Base-by-base conservation (phyloP, 2,888 invertebrate genomes). In the Dioctria linearis region DNA sequence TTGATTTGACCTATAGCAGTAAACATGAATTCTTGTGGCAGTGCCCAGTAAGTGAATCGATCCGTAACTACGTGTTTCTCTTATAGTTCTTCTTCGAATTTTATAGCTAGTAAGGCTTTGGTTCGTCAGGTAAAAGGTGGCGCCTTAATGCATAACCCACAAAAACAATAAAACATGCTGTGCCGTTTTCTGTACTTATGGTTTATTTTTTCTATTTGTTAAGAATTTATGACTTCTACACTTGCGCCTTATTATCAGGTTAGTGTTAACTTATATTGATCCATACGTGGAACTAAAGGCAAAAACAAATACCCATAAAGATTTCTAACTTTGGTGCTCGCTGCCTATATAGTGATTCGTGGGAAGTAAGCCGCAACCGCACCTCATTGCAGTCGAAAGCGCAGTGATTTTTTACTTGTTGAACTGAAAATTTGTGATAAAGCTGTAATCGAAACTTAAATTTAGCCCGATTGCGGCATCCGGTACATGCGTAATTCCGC, bases 181-280 rank as follows among this genome's bases (percentile, higher is more conserved):
- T 11, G n/a, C 39, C 40, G 71, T 39, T 37, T 25, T 46, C 39
- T 71, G 54, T 37, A 46, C 37, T 54, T 54, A 39, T 40, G 37
- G 54, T 54, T 54, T 71, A 11, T 82, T 82, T 83, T 79, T 82
- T 80, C 81, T 76, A 81, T 78, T 84, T 83, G 80, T 82, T 71
- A 81, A 81, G 81, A 9, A 37, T 63, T 76, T 76, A 83, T 80
- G 83, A 83, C 83, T 83, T 83, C 54, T 80, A 71, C 82, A 82
- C 82, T 82, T 82, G 82, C 63, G 79, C 79, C 69, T 82, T 81
- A 82, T 82, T 80, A 82, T 79, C 80, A 54, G 73, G 59, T 67
- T 76, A 75, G 76, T 82, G 80, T 66, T 82, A 82, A 80, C 65
- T 79, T 25, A 46, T 5, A 5, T 8, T 8, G 46, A 46, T 46